Evolutionary conservation across 2,888 invertebrate genomes (phyloP), one percentile per base, ranked within the genome.

Genomic region (Sesamia inferens): DNA sequence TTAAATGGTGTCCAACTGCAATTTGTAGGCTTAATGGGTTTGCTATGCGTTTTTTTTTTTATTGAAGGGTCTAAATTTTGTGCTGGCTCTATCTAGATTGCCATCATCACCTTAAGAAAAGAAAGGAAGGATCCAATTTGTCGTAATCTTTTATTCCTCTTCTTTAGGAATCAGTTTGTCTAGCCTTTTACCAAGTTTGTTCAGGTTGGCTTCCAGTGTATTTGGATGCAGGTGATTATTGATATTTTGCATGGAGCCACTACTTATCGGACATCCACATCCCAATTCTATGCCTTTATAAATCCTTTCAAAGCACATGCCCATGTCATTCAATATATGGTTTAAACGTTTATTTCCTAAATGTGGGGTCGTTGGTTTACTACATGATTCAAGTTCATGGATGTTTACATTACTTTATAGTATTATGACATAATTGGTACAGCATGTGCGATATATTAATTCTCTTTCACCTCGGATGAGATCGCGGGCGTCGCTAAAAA

Each of bases 401-500:
- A 81, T 90, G 86, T 90, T 91, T 90, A 91, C 88, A 82, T 87
- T 88, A 81, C 81, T 84, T 81, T 84, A 87, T 88, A 88, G 82
- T 89, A 88, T 83, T 89, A 90, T 93, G 92, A 92, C 91, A 92
- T 92, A 92, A 93, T 89, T 85, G 74, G 81, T 88, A 83, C 81
- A 88, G 72, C 89, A 90, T 88, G 84, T 90, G 91, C 87, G 88
- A 87, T 89, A 88, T 89, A 93, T 93, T 92, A 91, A 92, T 91
- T 91, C 86, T 93, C 91, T 90, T 93, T 92, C 90, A 91, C 87
- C 91, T 91, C 90, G 91, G 69, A 68, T 85, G 87, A 84, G 92
- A 92, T 91, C 92, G 91, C 88, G 90, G 90, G 89, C 90, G 88
- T 81, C 85, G 90, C 94, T 94, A 95, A 94, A 95, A 94, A 95